These are phyloP conservation scores for Todus mexicanus DNA, from an alignment of 2,797 vertebrate species.

Conservation along the genomic window DNA sequence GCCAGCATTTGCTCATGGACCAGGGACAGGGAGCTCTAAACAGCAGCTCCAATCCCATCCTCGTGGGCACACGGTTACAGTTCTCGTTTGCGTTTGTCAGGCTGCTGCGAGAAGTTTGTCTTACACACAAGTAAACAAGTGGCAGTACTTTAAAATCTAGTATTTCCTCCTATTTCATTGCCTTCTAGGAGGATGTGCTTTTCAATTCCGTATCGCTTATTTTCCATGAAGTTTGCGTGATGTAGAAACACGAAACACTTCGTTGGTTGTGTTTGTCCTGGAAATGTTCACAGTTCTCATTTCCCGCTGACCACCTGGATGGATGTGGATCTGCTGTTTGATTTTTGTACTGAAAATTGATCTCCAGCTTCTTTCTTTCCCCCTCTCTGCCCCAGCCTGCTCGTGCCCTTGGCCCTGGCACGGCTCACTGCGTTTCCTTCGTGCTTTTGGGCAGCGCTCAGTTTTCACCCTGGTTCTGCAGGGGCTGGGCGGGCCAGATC, in stretches of 20 bases:
- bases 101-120: not conserved
- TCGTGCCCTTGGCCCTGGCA: fast-evolving
- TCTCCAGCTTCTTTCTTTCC: not conserved
- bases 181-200: not conserved
- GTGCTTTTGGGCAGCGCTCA: not conserved
- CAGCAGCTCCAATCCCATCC: not conserved
- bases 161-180: not conserved
- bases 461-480: not conserved
- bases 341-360: not conserved
- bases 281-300: fast-evolving
- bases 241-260: fast-evolving
- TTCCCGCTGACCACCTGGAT: not conserved
- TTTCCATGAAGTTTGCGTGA: fast-evolving
- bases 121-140: fast-evolving
- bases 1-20: not conserved
- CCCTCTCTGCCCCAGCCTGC: too few relatives aligned
- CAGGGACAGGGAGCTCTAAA: not conserved
- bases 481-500: not conserved
- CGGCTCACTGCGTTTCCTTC: fast-evolving
- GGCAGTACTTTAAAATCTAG: fast-evolving
- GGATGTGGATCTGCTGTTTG: not conserved
- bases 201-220: fast-evolving
- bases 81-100: too few relatives aligned
- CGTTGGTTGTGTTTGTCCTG: fast-evolving
- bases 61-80: not conserved